Conservation (phyloP, 2,113 vertebrate species). For the Neoarius graeffei region DNA sequence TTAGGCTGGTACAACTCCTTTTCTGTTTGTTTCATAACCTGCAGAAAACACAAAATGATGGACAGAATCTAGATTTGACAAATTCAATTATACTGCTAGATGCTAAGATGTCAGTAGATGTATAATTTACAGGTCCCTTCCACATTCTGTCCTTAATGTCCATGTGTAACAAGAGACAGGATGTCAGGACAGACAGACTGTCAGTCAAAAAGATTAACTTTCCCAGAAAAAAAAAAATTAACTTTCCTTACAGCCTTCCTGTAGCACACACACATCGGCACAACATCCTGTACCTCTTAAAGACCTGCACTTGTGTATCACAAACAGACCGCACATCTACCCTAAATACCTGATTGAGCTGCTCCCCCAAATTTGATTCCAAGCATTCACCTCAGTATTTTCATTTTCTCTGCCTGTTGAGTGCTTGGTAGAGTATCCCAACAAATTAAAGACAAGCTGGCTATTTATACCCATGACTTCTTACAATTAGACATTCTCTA, state of each 20-base stretch:
- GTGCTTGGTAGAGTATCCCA: neutral
- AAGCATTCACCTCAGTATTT: neutral
- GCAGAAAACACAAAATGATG: neutral
- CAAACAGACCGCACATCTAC: neutral
- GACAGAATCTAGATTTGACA: neutral
- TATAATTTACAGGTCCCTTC: neutral
- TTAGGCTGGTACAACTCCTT: neutral
- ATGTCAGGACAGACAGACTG: neutral
- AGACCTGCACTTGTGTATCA: neutral
- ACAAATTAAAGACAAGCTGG: neutral
- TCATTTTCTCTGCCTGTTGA: neutral
- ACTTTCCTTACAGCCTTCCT: neutral
- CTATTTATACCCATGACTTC: neutral
- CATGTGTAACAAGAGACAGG: neutral
- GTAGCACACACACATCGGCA: neutral
- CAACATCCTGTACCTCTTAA: neutral
- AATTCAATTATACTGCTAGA: neutral
- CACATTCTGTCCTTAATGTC: neutral
- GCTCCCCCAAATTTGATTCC: neutral
- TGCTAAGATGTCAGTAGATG: neutral
- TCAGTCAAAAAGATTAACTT: neutral
- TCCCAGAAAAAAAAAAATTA: neutral
- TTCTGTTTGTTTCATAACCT: neutral
- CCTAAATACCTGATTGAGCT: neutral
- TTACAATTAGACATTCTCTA: neutral